Percentiles rank a stretch among this genome's conserved stretches.
Evolutionary conservation across 2,113 vertebrate genomes (phyloP).

Genomic region (Pan paniscus): DNA sequence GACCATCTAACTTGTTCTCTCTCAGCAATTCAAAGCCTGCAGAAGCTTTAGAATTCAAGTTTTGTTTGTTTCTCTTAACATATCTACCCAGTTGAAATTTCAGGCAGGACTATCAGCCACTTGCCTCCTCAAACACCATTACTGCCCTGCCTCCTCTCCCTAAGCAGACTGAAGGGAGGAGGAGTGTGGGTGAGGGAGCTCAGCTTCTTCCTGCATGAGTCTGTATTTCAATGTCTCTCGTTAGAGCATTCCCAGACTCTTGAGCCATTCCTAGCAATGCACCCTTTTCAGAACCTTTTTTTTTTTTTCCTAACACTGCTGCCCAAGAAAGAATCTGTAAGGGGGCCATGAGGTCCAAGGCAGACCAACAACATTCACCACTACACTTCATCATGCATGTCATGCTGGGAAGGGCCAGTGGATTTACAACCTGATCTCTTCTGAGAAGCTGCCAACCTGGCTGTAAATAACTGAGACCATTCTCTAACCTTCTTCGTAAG

Average conservation of each 20-base stretch:
- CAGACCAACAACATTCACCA: neutral
- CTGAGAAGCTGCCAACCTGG: neutral
- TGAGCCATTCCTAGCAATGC: neutral
- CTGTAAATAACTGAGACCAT: neutral
- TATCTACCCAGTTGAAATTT: neutral
- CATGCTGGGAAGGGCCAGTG: no score
- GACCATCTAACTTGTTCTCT: neutral
- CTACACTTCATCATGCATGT: neutral
- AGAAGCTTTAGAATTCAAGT: neutral
- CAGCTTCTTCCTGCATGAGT: neutral
- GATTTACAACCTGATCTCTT: neutral
- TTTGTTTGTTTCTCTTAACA: neutral
- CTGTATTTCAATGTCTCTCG: neutral
- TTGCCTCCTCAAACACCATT: neutral
- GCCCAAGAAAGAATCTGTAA: neutral
- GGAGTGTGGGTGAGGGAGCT: fast-evolving
- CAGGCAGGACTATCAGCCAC: neutral
- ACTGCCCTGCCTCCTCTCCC: neutral
- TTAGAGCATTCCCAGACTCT: neutral
- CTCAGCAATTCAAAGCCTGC: neutral
- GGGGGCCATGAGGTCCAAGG: neutral
- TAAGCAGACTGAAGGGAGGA: neutral
- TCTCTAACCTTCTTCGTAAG: neutral
- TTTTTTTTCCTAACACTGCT: neutral
- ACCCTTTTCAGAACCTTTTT: neutral